Percentiles rank a stretch among this genome's conserved stretches.
phyloP scores from a whole-genome alignment of 2,797 vertebrate genomes.

The Aeoliscus strigatus region DNA sequence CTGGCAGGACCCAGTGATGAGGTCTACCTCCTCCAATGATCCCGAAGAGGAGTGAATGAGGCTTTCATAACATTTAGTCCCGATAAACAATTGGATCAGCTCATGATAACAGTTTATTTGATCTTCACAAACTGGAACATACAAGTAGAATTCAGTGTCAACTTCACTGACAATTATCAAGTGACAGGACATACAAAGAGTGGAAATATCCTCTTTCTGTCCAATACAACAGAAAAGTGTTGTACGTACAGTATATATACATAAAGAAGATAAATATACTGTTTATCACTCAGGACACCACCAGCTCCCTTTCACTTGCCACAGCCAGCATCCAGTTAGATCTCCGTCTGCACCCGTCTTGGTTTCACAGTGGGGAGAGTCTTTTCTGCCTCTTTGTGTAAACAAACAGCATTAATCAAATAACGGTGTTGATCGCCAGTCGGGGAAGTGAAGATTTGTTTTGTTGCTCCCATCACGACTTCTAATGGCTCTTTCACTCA shows the following conservation, averaged over 20 bases:
- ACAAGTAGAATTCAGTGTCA: too few relatives aligned
- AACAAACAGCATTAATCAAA: constrained; percentile 67
- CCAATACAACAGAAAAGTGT: too few relatives aligned
- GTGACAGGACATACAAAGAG: too few relatives aligned
- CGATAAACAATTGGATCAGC: too few relatives aligned
- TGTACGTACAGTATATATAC: too few relatives aligned
- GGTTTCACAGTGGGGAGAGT: constrained; percentile 27
- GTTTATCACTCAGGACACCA: constrained; percentile 29
- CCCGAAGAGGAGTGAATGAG: too few relatives aligned
- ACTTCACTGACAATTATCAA: too few relatives aligned
- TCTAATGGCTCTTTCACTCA: constrained; percentile 69
- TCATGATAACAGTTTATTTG: too few relatives aligned
- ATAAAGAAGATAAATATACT: too few relatives aligned
- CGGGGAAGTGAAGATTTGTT: constrained; percentile 53
- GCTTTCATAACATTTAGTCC: too few relatives aligned
- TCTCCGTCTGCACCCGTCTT: constrained; percentile 33
- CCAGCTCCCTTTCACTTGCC: constrained; percentile 17
- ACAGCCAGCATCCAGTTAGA: constrained; percentile 44
- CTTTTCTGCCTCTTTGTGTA: constrained; percentile 53
- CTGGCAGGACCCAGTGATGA: constrained; percentile 53
- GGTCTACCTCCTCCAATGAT: constrained; percentile 39
- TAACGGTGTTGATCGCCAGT: constrained; percentile 47
- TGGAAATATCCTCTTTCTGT: too few relatives aligned
- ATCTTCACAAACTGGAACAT: too few relatives aligned
- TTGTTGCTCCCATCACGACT: constrained; percentile 59